Base-by-base conservation (phyloP, 2,797 vertebrate species). In the Sebastes nivosus region DNA sequence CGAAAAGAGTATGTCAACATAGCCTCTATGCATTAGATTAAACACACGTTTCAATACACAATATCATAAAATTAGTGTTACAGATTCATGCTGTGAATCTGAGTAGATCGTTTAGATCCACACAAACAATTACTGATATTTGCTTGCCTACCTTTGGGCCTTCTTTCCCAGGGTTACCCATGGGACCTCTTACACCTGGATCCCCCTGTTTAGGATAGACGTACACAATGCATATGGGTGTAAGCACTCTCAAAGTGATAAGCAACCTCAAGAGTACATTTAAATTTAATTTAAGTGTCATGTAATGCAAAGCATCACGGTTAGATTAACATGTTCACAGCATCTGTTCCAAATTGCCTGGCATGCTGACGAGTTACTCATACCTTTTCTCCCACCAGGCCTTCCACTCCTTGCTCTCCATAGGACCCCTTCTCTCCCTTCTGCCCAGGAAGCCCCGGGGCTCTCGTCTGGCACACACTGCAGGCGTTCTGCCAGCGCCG, bases 91-190 rank as follows among this genome's bases (percentile, higher is more conserved):
- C 27, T 60, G 34, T 59, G 64, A 67, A 29, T 20, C 13, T 71
- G 4, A 76, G 46, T 58, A 22, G 82, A 84, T 68, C 0, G 71
- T 76, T 69, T 29, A 30, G 9, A 72, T 38, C 3, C 3, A 36
- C 14, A 59, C 1, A 69, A 65, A 68, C 6, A 65, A 63, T 36
- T 58, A 50, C 5, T 7, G 5, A 52, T 16, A 73, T 81, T 65
- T 50, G 4, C 29, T 29, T 50, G 63, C 83, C 91, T 96, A 99
- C 99, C 96, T 99, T 99, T 77, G 97, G 97, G 38, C 99, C 99
- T 88, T 99, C 99, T 95, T 97, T 98, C 7, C 99, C 99, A 63
- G 98, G 98, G 82, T 97, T 96, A 85, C 98, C 99, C 81, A 96
- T 95, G 46, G 97, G 97, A 76, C 99, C 99, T 91, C 97, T 96